These are phyloP conservation scores for Sarcophaga rosellei DNA, from an alignment of 2,888 invertebrate species.

Conservation along the genomic window DNA sequence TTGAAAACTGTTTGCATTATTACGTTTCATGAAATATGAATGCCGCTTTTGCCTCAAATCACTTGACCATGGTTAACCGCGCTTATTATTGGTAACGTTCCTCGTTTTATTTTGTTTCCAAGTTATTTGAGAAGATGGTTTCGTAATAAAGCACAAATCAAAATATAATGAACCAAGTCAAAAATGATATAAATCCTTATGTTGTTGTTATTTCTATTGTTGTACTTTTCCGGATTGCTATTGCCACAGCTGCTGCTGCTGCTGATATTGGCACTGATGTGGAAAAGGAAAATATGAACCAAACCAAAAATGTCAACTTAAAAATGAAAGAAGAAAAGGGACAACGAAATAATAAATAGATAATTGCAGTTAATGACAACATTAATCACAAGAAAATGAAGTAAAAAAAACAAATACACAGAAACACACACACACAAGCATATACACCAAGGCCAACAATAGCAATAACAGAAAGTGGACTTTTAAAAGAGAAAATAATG, in stretches of 20 bases:
- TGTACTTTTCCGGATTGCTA: background rate
- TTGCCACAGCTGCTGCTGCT: background rate
- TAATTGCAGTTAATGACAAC: constrained; percentile 80
- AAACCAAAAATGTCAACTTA: background rate
- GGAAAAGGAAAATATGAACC: background rate
- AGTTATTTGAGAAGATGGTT: constrained; percentile 10
- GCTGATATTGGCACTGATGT: background rate
- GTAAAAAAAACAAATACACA: constrained; percentile 14
- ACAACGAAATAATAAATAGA: constrained; percentile 72
- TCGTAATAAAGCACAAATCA: constrained; percentile 59
- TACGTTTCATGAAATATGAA: constrained; percentile 33
- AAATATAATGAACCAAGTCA: constrained; percentile 60
- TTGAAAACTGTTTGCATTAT: constrained; percentile 47
- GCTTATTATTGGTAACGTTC: constrained; percentile 50
- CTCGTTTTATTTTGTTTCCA: background rate
- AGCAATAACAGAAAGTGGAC: constrained; percentile 16
- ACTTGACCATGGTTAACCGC: constrained; percentile 62
- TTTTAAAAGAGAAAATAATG: constrained; percentile 6
- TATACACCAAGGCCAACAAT: constrained; percentile 21
- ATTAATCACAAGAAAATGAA: constrained; percentile 80
- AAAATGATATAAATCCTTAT: constrained; percentile 45
- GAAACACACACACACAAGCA: background rate
- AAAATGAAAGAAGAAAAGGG: background rate
- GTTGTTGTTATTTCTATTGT: background rate
- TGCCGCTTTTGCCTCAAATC: constrained; percentile 17